phyloP scores from a whole-genome alignment of 2,888 invertebrate species.

The Ectobius pallidus region DNA sequence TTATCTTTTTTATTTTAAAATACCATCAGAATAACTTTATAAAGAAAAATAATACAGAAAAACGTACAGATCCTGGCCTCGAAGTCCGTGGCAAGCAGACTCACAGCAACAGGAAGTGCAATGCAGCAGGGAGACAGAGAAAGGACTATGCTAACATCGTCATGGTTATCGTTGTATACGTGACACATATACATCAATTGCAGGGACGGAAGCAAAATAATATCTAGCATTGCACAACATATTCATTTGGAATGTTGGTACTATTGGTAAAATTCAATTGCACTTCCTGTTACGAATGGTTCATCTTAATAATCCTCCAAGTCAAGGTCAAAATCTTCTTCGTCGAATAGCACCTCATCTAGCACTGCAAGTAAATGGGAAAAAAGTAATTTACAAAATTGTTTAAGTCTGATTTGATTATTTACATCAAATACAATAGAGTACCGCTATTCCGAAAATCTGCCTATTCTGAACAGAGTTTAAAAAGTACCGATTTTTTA shows the following conservation, averaged over 20 bases:
- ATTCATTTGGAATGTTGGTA: neutral
- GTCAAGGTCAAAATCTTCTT: constrained; percentile 46
- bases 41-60: constrained; percentile 22
- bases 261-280: neutral
- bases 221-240: no score
- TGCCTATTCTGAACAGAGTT: no score
- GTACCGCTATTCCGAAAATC: no score
- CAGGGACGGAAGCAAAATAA: neutral
- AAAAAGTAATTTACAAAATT: no score
- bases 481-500: no score
- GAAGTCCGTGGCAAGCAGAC: neutral
- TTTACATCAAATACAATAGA: no score
- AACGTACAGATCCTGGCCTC: constrained; percentile 3
- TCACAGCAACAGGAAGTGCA: constrained; percentile 1
- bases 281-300: neutral
- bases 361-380: constrained; percentile 46
- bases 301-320: constrained; percentile 19
- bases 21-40: constrained; percentile 11
- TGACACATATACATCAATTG: no score
- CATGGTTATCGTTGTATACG: no score
- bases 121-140: neutral
- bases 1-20: constrained; percentile 15
- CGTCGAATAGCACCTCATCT: constrained; percentile 50
- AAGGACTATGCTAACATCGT: no score
- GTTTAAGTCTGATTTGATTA: no score